Evolutionary conservation across 2,888 invertebrate genomes (phyloP).

Genomic region (Eubasilissa splendida): DNA sequence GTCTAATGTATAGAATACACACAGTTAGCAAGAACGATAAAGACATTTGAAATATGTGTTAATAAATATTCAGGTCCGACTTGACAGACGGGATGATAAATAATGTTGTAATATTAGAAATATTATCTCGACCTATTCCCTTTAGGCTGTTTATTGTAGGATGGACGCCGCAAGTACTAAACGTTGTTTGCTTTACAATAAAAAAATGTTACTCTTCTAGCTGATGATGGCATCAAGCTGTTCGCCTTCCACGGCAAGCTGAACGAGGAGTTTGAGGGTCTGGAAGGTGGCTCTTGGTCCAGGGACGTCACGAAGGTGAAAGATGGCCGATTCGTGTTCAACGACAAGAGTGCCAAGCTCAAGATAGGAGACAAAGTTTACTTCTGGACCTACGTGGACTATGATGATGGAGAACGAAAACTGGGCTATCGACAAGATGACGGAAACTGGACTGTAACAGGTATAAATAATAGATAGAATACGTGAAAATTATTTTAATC

Average conservation of each 20-base stretch:
- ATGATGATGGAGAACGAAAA: slow-evolving; percentile 67
- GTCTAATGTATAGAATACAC: too few relatives aligned
- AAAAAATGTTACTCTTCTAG: slow-evolving; percentile 27
- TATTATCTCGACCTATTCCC: too few relatives aligned
- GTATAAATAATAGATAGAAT: slow-evolving; percentile 62
- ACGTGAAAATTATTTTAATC: too few relatives aligned
- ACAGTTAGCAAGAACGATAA: too few relatives aligned
- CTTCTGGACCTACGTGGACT: slow-evolving; percentile 84
- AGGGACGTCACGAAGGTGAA: slow-evolving; percentile 76
- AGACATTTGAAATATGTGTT: too few relatives aligned
- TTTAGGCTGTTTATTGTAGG: too few relatives aligned
- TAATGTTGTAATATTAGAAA: too few relatives aligned
- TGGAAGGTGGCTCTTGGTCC: slow-evolving; percentile 79
- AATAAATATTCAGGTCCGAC: too few relatives aligned
- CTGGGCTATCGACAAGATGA: slow-evolving; percentile 79
- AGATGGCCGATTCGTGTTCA: slow-evolving; percentile 79
- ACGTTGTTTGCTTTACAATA: too few relatives aligned
- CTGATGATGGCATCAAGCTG: slow-evolving; percentile 77
- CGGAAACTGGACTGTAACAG: slow-evolving; percentile 73
- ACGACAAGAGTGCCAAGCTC: slow-evolving; percentile 73
- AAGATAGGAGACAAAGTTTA: slow-evolving; percentile 80
- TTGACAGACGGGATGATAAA: too few relatives aligned
- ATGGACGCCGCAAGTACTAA: too few relatives aligned
- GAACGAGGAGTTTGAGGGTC: slow-evolving; percentile 80
- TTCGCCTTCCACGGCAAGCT: slow-evolving; percentile 85